These are phyloP conservation scores for Protonemura montana DNA, from an alignment of 2,888 invertebrate species.

Conservation along the genomic window DNA sequence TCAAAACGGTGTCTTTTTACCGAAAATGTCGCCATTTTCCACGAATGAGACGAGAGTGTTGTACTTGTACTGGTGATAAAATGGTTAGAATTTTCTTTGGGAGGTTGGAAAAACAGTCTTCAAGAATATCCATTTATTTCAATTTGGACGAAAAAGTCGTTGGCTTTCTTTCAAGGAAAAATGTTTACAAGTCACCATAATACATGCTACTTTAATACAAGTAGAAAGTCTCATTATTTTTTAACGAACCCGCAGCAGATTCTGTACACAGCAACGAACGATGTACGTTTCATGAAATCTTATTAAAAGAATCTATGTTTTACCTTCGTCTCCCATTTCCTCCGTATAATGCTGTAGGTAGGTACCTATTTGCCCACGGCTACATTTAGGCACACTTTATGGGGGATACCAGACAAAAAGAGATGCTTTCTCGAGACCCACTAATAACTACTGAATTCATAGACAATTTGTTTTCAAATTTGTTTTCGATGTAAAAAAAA, in stretches of 20 bases:
- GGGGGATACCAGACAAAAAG: background rate
- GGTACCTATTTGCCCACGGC: background rate
- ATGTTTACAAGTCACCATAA: constrained; percentile 34
- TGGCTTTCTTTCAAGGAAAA: constrained; percentile 29
- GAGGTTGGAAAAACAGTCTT: background rate
- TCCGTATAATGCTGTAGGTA: background rate
- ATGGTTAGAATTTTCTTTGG: background rate
- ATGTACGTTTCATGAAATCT: constrained; percentile 17
- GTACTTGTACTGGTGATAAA: background rate
- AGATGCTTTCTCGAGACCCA: background rate
- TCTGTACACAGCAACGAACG: background rate
- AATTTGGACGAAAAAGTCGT: constrained; percentile 25
- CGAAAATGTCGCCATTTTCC: background rate
- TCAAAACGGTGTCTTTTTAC: background rate
- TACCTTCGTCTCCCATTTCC: constrained; percentile 1
- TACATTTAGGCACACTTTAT: background rate
- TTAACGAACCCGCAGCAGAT: constrained; percentile 24
- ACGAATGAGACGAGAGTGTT: background rate
- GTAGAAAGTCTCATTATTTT: constrained; percentile 35
- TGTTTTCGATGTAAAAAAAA: too few species aligned
- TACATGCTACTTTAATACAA: constrained; percentile 25
- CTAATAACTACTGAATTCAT: background rate
- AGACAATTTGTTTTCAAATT: background rate
- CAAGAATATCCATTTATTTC: constrained; percentile 34
- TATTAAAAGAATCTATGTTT: constrained; percentile 31